Evolutionary conservation across 2,797 vertebrate species (phyloP), one percentile per base, ranked within the genome.

Genomic region (Clarias platycephalus): DNA sequence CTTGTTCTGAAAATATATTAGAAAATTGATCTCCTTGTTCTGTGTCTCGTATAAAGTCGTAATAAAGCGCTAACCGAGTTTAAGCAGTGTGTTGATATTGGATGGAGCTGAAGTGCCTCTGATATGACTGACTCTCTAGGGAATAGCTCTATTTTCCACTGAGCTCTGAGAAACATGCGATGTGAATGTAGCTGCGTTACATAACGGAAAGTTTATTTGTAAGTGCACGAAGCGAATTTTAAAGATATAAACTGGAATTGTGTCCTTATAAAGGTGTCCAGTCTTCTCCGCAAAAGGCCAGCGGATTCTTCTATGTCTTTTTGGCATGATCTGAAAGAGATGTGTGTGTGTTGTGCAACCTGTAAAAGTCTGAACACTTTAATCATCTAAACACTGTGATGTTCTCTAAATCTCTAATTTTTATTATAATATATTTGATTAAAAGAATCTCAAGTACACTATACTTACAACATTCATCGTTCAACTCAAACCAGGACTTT

Each of bases 101-200:
- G 85, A 80, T 40, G 55, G 37, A 37, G 74, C 44, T 58, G 22
- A 28, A 72, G 60, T 70, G 49, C 49, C 5, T 77, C 28, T 34
- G 37, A 72, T 71, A 44, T 77, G 53, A 71, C 53, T 15, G 58
- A 84, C 64, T 75, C 67, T 64, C 49, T 3, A 3, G 57, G 67
- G 77, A 88, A 84, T 88, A 88, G 68, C 26, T 10, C 7, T 72
- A 49, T 44, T 31, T 84, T 75, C 79, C 84, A 80, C 62, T 40
- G 76, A 75, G 24, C 53, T 3, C 49, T 80, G 67, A 67, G 72
- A 85, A 77, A 64, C 70, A 57, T 67, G 3, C 13, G 12, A 79
- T 44, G n/a, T 63, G 58, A 79, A 16, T 63, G 58, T 63, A 16
- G 13, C 16, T 63, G 4, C n/a, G 18, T 79, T 16, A 63, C 58